Base-by-base conservation (phyloP, 1,140 invertebrate species). In the Microplitis mediator region DNA sequence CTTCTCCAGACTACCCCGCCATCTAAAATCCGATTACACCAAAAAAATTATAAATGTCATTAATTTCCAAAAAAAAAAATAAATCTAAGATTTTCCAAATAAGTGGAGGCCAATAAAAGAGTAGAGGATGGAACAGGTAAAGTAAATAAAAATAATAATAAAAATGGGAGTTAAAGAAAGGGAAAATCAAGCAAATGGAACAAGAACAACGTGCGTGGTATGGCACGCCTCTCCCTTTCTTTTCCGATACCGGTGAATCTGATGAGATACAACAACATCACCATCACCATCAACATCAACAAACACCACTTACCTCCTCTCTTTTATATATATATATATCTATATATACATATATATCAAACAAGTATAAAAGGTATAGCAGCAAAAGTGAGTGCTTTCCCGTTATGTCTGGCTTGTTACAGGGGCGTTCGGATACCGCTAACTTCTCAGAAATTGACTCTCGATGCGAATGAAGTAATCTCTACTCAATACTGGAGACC, bases 361-460 rank as follows among this genome's bases (percentile, higher is more conserved):
- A 45, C 39, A 34, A 36, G 58, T 31, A 9, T 31, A 72, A 60
- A n/a, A 56, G 51, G 52, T 39, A 45, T 65, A 52, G 31, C 71
- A 67, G 63, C 71, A 72, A 72, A 72, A 72, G 71, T 72, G 71
- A 72, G 71, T 72, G 70, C 62, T 67, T 67, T 72, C 64, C 71
- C 71, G 71, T 74, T 74, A 69, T 69, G 45, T 61, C 56, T 66
- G 32, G 51, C 69, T 62, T 69, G 50, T 70, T 56, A 66, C 68
- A 70, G 67, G 51, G 35, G 52, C 68, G 51, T 56, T 58, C 3
- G 34, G 11, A 36, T 71, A 74, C 73, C 73, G 73, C 69, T 74
- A 74, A 69, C 31, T 74, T 74, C 69, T 71, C 63, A 71, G 73
- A 74, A 74, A 71, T 71, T 71, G 64, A 71, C 73, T 66, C 73